A percentile compares a stretch with the other conserved stretches of the same genome.
These are phyloP conservation scores for Spilogale gracilis DNA, from an alignment of 2,113 vertebrate species.

Conservation along the genomic window DNA sequence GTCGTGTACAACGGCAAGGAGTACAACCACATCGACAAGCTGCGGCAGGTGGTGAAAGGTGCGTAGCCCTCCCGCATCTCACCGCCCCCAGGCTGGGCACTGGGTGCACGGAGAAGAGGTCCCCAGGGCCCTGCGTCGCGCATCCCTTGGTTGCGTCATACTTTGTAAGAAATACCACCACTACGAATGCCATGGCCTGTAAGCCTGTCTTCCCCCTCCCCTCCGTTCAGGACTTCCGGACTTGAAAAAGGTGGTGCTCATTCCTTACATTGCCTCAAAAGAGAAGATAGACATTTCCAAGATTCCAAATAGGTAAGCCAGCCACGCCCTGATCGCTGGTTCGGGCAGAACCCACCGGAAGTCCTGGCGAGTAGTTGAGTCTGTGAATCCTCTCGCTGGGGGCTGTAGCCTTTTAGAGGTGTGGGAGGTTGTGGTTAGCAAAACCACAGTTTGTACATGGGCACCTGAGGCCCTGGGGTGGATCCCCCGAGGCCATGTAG, in stretches of 20 bases:
- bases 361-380: accelerated
- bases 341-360: accelerated
- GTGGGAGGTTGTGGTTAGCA: neutral
- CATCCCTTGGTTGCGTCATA: neutral
- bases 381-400: accelerated
- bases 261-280: constrained; percentile 92
- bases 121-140: accelerated
- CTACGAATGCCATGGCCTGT: accelerated
- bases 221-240: constrained; percentile 93
- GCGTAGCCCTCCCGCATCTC: neutral
- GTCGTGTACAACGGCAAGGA: constrained; percentile 96
- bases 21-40: constrained; percentile 96
- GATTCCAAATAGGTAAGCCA: constrained; percentile 92
- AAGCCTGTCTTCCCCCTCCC: neutral
- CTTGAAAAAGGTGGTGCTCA: constrained; percentile 94
- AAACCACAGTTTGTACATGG: neutral
- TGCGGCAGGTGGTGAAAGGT: constrained; percentile 96
- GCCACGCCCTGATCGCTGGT: accelerated
- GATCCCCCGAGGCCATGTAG: accelerated
- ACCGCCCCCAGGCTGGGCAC: accelerated
- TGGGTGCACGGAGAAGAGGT: accelerated
- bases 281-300: constrained; percentile 93
- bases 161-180: neutral
- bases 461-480: neutral
- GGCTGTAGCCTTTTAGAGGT: accelerated